These are phyloP conservation scores for Nansenia antarctica DNA, from an alignment of 2,113 vertebrate genomes.

Conservation along the genomic window DNA sequence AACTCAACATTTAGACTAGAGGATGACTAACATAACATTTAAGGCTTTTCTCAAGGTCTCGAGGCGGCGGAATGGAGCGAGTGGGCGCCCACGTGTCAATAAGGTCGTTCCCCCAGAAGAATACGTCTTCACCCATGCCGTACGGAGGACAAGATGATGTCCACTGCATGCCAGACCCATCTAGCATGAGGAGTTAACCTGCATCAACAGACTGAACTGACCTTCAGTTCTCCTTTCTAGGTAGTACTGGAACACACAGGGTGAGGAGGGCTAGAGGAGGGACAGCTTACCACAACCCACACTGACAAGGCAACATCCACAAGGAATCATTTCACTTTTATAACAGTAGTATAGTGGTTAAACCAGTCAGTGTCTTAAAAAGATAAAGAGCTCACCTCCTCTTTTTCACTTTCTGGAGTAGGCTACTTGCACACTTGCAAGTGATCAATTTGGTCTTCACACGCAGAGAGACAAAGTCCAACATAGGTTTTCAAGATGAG, in stretches of 20 bases:
- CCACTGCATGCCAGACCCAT: constrained; percentile 22
- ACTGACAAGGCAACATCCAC: constrained; percentile 74
- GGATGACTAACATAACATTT: constrained; percentile 67
- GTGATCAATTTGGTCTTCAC: constrained; percentile 79
- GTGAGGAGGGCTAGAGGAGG: constrained; percentile 34
- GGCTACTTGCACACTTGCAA: constrained; percentile 77
- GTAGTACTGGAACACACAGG: constrained; percentile 34
- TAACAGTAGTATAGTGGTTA: constrained; percentile 89
- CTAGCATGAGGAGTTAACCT: constrained; percentile 29
- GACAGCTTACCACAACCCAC: constrained; percentile 42
- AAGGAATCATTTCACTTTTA: constrained; percentile 77
- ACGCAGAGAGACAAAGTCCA: constrained; percentile 15
- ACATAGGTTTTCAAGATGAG: constrained; percentile 19
- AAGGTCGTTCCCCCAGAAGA: not conserved
- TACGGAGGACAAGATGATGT: constrained; percentile 8
- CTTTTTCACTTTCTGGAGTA: constrained; percentile 35
- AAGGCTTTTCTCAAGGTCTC: constrained; percentile 86
- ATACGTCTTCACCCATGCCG: not conserved
- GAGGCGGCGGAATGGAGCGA: constrained; percentile 69
- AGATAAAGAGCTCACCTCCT: no score
- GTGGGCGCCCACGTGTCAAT: no score
- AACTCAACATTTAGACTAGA: constrained; percentile 43
- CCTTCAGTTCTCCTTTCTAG: constrained; percentile 13
- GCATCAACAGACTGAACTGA: constrained; percentile 11
- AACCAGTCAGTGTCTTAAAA: constrained; percentile 78